Conservation (phyloP, 2,888 invertebrate species). For the Caenorhabditis imperialis region DNA sequence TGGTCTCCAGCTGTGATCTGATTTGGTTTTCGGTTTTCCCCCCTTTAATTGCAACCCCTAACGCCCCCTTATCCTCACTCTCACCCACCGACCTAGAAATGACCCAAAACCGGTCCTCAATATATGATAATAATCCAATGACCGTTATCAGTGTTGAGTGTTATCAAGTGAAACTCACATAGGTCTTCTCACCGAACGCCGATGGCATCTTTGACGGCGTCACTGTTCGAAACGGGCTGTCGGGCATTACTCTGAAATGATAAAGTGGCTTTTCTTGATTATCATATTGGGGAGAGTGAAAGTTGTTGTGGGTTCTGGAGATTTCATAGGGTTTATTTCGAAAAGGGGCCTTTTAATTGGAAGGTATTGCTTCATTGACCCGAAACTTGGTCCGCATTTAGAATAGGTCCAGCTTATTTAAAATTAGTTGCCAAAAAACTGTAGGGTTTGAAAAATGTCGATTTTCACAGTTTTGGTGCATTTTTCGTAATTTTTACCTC, state of each 20-base stretch:
- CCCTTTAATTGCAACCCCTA: constrained; percentile 17
- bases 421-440: too few species aligned
- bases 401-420: too few species aligned
- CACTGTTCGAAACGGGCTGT: constrained; percentile 47
- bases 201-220: constrained; percentile 44
- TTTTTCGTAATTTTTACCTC: too few species aligned
- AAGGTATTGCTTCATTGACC: too few species aligned
- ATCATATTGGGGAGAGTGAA: too few species aligned
- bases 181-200: constrained; percentile 64
- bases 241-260: constrained; percentile 41
- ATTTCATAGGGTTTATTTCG: too few species aligned
- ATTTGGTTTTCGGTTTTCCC: constrained; percentile 26
- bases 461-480: too few species aligned
- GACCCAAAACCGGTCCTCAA: constrained; percentile 23
- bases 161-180: constrained; percentile 48
- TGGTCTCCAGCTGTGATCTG: constrained; percentile 42
- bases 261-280: constrained; percentile 3
- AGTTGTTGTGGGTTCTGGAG: too few species aligned
- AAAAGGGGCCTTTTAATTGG: too few species aligned
- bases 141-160: constrained; percentile 17
- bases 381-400: too few species aligned
- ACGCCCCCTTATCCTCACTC: background rate
- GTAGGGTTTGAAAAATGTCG: too few species aligned
- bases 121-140: too few species aligned
- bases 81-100: constrained; percentile 11